These are phyloP conservation scores for Pseudomyrmex concolor DNA, from an alignment of 1,140 invertebrate genomes.

Conservation along the genomic window DNA sequence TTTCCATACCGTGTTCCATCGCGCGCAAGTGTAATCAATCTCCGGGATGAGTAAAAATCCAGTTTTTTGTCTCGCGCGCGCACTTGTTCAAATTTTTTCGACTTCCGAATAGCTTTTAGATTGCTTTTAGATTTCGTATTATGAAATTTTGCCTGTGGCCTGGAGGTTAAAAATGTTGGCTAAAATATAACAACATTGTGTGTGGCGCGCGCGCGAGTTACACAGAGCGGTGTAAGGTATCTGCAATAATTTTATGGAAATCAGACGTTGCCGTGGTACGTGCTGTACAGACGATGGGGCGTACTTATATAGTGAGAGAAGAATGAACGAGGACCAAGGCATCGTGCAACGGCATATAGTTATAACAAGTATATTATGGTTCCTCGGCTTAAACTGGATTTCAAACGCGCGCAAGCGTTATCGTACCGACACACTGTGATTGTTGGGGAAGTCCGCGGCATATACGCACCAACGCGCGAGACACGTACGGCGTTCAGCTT, in stretches of 20 bases:
- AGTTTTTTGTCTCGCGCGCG: constrained; percentile 1
- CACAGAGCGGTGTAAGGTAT: constrained; percentile 16
- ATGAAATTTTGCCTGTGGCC: neutral
- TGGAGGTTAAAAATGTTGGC: constrained; percentile 1
- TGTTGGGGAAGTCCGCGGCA: constrained; percentile 49
- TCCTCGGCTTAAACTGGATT: constrained; percentile 69
- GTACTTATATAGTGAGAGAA: constrained; percentile 40
- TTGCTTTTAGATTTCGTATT: constrained; percentile 3
- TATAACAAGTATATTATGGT: constrained; percentile 59
- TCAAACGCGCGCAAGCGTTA: constrained; percentile 66
- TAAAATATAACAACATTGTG: constrained; percentile 27
- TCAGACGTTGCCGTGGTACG: constrained; percentile 44
- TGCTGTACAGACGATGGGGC: constrained; percentile 36
- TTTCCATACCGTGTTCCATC: neutral
- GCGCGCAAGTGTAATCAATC: constrained; percentile 13
- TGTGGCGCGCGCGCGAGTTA: neutral
- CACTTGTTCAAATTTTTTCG: neutral
- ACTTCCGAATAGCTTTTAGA: neutral
- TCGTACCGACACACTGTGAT: constrained; percentile 65
- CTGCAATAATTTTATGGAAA: constrained; percentile 64
- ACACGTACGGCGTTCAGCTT: constrained; percentile 35
- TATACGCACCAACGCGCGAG: constrained; percentile 28
- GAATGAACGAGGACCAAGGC: constrained; percentile 45
- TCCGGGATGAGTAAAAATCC: constrained; percentile 6
- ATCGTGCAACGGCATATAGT: constrained; percentile 55